Evolutionary conservation across 2,113 vertebrate genomes (phyloP).

Genomic region (Henicopernis longicauda): DNA sequence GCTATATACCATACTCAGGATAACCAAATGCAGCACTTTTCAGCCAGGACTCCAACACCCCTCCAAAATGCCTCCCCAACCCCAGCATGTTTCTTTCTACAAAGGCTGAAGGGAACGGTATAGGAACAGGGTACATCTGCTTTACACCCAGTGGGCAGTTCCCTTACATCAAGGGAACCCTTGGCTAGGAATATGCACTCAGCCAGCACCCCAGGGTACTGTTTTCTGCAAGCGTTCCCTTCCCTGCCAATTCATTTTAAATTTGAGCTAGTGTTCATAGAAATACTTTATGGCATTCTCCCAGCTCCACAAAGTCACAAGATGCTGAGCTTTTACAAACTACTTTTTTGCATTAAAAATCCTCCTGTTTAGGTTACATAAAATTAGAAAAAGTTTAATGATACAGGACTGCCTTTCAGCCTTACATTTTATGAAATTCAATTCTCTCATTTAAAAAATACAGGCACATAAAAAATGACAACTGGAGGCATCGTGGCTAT

Average conservation of each 20-base stretch:
- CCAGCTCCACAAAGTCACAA: conserved; percentile 26
- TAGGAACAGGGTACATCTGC: neutral
- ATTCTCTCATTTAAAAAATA: neutral
- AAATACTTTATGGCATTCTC: conserved; percentile 46
- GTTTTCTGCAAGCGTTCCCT: conserved; percentile 21
- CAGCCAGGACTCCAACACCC: neutral
- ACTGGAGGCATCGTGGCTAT: neutral
- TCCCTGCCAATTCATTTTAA: conserved; percentile 61
- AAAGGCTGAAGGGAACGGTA: neutral
- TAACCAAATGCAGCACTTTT: neutral
- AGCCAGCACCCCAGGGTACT: neutral
- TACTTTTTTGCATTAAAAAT: neutral
- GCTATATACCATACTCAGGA: neutral
- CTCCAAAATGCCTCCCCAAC: neutral
- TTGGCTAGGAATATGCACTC: conserved; percentile 1
- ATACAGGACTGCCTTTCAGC: neutral
- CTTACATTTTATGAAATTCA: neutral
- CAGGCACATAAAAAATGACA: neutral
- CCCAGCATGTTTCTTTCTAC: neutral
- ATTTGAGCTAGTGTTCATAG: neutral
- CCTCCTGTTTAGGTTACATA: neutral
- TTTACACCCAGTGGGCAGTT: conserved; percentile 15
- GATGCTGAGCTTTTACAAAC: neutral
- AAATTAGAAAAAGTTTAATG: neutral
- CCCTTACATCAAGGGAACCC: neutral